Evolutionary conservation across 2,797 vertebrate genomes (phyloP), one percentile per base, ranked within the genome.

Genomic region (Lagocephalus sceleratus): DNA sequence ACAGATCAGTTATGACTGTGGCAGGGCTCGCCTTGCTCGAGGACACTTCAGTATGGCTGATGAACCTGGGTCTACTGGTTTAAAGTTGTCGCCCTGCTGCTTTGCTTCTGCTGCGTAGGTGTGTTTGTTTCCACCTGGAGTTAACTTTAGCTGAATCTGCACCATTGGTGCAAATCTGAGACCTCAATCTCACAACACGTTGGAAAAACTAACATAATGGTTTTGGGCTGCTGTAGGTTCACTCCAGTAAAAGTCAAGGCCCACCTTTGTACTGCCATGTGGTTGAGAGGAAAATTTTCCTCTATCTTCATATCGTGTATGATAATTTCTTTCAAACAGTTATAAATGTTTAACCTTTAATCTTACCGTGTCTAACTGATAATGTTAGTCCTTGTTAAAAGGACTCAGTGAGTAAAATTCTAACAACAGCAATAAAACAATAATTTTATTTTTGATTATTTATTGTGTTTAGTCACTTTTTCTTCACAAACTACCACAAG

Each of bases 121-220:
- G 83, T 78, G 64, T 79, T 82, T 79, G 64, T 83, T 85, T 85
- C 75, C 78, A 62, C 64, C 78, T 55, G 22, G 54, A 73, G 62
- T 76, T 79, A 81, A 82, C 69, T 81, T 82, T 69, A 84, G 70
- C 72, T 47, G 57, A 62, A 65, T 67, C 69, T 47, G 66, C 70
- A 51, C 16, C 4, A n/a, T 53, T 60, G 64, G 66, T 58, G 43
- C 66, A 66, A 63, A 81, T 76, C 62, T 65, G 32, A 46, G 49
- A 53, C 59, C 20, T 20, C 53, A 59, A 58, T 58, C 57, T 46
- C 47, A 47, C 71, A 54, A 55, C 48, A 44, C 26, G 22, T 26
- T n/a, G 41, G 35, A 60, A 63, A 62, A 64, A 68, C 68, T 46
- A 58, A 47, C 29, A 25, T 54, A 47, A 22, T 19, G 38, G 40